Evolutionary conservation across 2,888 invertebrate species (phyloP).

Genomic region (Volucella zonaria): DNA sequence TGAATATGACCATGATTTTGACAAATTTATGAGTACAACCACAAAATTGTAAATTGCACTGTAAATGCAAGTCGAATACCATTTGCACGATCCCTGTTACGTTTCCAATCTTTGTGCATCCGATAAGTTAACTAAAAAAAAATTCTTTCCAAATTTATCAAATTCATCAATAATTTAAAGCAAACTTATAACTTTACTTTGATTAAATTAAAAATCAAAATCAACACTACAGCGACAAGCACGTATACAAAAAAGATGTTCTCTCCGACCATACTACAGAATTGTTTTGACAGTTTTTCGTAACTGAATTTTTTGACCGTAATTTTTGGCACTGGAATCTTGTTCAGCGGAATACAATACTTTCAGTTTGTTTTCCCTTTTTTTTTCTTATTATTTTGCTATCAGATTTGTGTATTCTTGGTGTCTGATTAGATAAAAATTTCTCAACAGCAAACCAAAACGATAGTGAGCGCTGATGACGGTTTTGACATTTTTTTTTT

Average conservation of each 20-base stretch:
- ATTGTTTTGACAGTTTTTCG: constrained; percentile 5
- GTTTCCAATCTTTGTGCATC: constrained; percentile 32
- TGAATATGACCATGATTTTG: no score
- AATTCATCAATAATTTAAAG: neutral
- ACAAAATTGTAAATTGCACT: no score
- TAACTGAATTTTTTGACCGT: constrained; percentile 4
- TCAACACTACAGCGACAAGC: constrained; percentile 26
- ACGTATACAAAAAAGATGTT: constrained; percentile 38
- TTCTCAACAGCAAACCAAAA: neutral
- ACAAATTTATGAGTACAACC: neutral
- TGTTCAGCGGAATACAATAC: constrained; percentile 1
- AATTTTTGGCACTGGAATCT: constrained; percentile 15
- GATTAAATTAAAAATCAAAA: constrained; percentile 48
- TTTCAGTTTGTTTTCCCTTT: constrained; percentile 3
- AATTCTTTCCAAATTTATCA: neutral
- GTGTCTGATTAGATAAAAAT: constrained; percentile 49
- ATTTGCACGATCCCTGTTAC: constrained; percentile 16
- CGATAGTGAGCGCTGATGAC: constrained; percentile 5
- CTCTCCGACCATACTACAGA: neutral
- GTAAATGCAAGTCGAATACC: constrained; percentile 24
- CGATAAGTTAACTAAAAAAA: constrained; percentile 53
- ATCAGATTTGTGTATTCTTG: constrained; percentile 34
- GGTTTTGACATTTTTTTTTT: constrained; percentile 22
- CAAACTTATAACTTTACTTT: constrained; percentile 39
- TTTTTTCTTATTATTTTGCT: neutral